These are phyloP conservation scores for Nyctalus aviator DNA, from an alignment of 2,797 vertebrate genomes.

Conservation along the genomic window DNA sequence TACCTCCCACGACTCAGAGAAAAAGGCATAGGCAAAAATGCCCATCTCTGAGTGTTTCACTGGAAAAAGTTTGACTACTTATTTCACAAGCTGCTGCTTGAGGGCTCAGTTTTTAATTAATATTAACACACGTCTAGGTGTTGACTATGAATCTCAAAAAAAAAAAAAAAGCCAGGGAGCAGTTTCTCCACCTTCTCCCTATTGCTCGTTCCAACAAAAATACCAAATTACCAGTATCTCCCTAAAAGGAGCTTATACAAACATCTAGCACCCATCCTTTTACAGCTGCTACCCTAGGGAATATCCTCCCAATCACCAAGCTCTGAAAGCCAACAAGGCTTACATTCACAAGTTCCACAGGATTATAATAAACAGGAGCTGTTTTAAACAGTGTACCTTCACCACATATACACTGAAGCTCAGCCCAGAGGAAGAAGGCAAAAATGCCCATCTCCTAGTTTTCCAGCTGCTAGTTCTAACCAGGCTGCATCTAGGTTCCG, in stretches of 20 bases:
- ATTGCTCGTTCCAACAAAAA: not conserved
- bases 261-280: not conserved
- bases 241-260: not conserved
- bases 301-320: not conserved
- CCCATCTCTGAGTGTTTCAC: not conserved
- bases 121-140: not conserved
- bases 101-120: not conserved
- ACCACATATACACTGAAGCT: not conserved
- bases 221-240: not conserved
- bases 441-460: not conserved
- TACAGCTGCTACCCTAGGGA: not conserved
- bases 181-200: not conserved
- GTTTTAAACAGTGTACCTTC: not conserved
- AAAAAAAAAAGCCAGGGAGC: not conserved
- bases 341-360: not conserved
- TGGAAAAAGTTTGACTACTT: not conserved
- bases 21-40: not conserved
- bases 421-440: not conserved
- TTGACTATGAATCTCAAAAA: not conserved
- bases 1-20: not conserved
- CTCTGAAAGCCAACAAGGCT: not conserved
- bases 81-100: not conserved
- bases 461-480: not conserved
- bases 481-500: not conserved
- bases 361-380: not conserved